Conservation (phyloP, 2,888 invertebrate genomes). For the Cheilosia vulpina region DNA sequence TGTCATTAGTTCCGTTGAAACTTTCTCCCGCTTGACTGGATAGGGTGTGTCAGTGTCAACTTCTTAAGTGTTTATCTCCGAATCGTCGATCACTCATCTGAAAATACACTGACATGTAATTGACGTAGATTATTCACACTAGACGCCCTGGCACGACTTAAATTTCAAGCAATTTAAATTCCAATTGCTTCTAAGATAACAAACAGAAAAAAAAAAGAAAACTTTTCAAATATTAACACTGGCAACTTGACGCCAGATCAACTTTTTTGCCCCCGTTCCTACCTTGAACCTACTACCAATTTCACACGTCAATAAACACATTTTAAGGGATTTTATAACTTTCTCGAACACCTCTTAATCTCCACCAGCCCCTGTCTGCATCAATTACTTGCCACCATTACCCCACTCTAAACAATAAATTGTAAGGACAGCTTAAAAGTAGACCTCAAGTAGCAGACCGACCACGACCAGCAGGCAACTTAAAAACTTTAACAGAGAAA, state of each 20-base stretch:
- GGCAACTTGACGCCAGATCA: not conserved
- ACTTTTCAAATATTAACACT: not conserved
- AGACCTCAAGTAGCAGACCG: slow-evolving; percentile 11
- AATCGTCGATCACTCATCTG: not conserved
- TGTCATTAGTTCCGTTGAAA: no score
- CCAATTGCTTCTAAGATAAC: not conserved
- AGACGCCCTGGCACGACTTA: not conserved
- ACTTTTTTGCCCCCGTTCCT: not conserved
- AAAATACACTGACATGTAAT: not conserved
- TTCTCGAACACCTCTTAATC: slow-evolving; percentile 66
- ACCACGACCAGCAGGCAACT: slow-evolving; percentile 54
- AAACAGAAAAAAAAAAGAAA: not conserved
- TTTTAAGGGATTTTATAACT: slow-evolving; percentile 59
- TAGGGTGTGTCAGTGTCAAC: not conserved
- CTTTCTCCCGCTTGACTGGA: not conserved
- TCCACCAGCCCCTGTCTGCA: slow-evolving; percentile 36
- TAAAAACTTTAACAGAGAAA: slow-evolving; percentile 37
- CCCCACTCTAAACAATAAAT: slow-evolving; percentile 49
- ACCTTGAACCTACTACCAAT: slow-evolving; percentile 54
- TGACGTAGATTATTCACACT: not conserved
- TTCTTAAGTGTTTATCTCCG: no score
- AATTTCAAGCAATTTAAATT: slow-evolving; percentile 9
- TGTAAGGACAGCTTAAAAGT: slow-evolving; percentile 5
- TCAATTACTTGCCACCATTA: slow-evolving; percentile 56
- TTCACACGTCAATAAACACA: slow-evolving; percentile 73